A percentile compares a stretch with the other conserved stretches of the same genome.
Evolutionary conservation across 2,113 vertebrate species (phyloP).

Genomic region (Sylvilagus bachmani): DNA sequence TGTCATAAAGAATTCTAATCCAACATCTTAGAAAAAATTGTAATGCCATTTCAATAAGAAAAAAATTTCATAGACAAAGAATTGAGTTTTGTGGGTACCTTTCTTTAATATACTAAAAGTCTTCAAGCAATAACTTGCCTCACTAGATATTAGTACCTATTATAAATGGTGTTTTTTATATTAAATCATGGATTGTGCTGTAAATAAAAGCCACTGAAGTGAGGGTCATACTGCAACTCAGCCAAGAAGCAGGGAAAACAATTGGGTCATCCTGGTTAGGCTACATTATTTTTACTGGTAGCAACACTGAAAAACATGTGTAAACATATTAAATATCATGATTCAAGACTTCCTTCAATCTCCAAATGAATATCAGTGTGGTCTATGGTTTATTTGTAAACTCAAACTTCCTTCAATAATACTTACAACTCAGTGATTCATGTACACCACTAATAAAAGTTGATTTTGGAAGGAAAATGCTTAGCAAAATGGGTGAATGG

Average conservation of each 20-base stretch:
- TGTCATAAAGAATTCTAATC: constrained; percentile 9
- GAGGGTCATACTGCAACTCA: neutral
- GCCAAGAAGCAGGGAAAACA: neutral
- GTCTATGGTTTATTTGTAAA: neutral
- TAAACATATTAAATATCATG: neutral
- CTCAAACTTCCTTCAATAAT: neutral
- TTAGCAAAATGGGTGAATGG: constrained; percentile 3
- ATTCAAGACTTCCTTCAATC: neutral
- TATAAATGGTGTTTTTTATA: neutral
- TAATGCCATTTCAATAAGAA: neutral
- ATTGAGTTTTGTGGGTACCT: neutral
- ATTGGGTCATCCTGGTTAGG: neutral
- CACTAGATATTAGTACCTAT: constrained; percentile 1
- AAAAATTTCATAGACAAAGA: neutral
- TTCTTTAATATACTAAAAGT: neutral
- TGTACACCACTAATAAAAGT: constrained; percentile 22
- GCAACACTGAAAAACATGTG: neutral
- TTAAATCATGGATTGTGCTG: neutral
- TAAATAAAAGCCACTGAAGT: neutral
- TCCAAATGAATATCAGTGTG: neutral
- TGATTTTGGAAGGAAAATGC: constrained; percentile 1
- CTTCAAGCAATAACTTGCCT: constrained; percentile 11
- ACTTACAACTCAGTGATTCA: neutral
- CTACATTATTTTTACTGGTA: neutral
- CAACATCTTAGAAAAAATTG: constrained; percentile 35